Conservation (phyloP, 23 tunicate genomes). For the Trididemnum nubilum region DNA sequence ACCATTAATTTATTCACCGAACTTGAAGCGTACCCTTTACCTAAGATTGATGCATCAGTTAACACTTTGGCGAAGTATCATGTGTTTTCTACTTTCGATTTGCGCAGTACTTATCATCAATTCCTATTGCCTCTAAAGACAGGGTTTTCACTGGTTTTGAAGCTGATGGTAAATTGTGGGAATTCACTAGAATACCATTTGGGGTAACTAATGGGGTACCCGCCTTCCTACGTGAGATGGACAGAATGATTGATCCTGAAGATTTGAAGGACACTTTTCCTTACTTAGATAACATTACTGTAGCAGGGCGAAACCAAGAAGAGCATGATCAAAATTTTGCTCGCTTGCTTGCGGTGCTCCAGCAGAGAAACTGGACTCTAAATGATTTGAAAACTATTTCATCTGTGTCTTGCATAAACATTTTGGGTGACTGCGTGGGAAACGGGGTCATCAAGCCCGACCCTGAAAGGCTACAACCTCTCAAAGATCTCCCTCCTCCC, state of each 20-base stretch:
- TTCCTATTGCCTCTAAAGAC: background rate
- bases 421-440: slow-evolving; percentile 19
- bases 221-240: too few relatives aligned
- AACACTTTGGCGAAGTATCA: too few relatives aligned
- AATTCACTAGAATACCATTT: too few relatives aligned
- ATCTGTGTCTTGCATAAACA: background rate
- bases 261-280: slow-evolving; percentile 4
- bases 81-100: too few relatives aligned
- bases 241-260: slow-evolving; percentile 18
- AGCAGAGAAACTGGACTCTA: background rate
- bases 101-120: slow-evolving; percentile 36
- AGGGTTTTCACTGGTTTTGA: too few relatives aligned
- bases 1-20: too few relatives aligned
- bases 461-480: slow-evolving; percentile 23
- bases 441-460: too few relatives aligned
- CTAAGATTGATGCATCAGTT: background rate
- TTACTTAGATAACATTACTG: too few relatives aligned
- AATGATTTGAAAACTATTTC: slow-evolving; percentile 32
- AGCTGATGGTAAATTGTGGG: too few relatives aligned
- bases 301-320: slow-evolving; percentile 8
- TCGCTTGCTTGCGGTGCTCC: background rate
- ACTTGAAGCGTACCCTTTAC: slow-evolving; percentile 31
- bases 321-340: slow-evolving; percentile 36
- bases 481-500: background rate
- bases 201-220: too few relatives aligned